Evolutionary conservation across 2,888 invertebrate species (phyloP).

Genomic region (Camponotus fellah): DNA sequence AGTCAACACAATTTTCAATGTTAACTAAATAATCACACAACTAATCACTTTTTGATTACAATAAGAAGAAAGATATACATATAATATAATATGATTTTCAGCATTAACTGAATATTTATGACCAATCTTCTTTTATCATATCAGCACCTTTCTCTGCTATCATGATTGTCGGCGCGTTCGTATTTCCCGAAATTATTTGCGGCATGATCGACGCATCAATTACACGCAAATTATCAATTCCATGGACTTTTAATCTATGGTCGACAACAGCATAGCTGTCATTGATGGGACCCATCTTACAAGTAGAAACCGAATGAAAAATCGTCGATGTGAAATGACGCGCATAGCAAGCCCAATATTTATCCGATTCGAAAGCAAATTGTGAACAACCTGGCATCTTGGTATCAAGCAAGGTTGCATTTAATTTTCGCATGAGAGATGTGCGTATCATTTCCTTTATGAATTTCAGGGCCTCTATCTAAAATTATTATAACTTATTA

Average conservation of each 20-base stretch:
- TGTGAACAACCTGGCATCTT: conserved; percentile 46
- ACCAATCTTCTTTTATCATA: conserved; percentile 93
- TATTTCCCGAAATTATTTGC: conserved; percentile 92
- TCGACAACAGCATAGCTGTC: conserved; percentile 83
- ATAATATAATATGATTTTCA: background rate
- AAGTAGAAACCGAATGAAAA: conserved; percentile 94
- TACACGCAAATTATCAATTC: conserved; percentile 90
- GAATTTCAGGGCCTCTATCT: conserved; percentile 57
- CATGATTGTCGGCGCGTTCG: conserved; percentile 94
- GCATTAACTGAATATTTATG: too few relatives aligned
- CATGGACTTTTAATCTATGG: conserved; percentile 90
- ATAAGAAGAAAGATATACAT: too few relatives aligned
- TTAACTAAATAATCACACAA: too few relatives aligned
- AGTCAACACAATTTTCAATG: too few relatives aligned
- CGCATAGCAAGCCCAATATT: conserved; percentile 92
- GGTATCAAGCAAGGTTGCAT: conserved; percentile 33
- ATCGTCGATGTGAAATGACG: conserved; percentile 92
- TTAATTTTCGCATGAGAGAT: conserved; percentile 32
- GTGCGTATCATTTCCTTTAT: conserved; percentile 29
- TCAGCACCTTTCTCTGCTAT: conserved; percentile 94
- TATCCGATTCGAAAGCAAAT: conserved; percentile 14
- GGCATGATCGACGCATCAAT: conserved; percentile 96
- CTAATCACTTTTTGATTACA: too few relatives aligned
- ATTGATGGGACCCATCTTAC: conserved; percentile 91
- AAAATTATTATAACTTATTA: background rate